Conservation (phyloP, 2,888 invertebrate species). For the Trichopria drosophilae region DNA sequence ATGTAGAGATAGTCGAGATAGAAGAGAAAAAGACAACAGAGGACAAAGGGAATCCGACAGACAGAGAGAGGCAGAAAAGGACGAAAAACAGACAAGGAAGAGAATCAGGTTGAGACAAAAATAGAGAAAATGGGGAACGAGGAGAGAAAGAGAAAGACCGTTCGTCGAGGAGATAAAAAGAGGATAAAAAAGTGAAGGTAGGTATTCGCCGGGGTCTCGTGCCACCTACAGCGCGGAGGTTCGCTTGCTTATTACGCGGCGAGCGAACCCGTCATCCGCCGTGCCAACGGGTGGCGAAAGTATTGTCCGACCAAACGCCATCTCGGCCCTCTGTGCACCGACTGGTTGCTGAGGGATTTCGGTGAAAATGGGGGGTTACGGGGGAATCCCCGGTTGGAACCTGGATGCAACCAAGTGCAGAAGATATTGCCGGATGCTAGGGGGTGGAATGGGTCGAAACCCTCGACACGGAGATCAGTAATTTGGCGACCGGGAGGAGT, state of each 20-base stretch:
- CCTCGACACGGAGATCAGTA: conserved; percentile 28
- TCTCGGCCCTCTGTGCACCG: too few relatives aligned
- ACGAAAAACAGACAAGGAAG: conserved; percentile 11
- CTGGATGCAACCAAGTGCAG: too few relatives aligned
- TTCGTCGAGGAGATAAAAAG: conserved; percentile 24
- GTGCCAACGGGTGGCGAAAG: conserved; percentile 26
- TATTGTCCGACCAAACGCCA: too few relatives aligned
- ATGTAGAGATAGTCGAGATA: conserved; percentile 4
- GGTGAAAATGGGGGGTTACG: too few relatives aligned
- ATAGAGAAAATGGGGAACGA: conserved; percentile 12
- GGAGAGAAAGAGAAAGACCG: conserved; percentile 17
- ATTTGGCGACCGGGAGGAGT: conserved; percentile 23
- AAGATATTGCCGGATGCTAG: not conserved
- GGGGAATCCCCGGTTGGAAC: too few relatives aligned
- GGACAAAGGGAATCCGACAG: conserved; percentile 22
- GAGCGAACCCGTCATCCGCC: conserved; percentile 35
- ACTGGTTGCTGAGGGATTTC: too few relatives aligned
- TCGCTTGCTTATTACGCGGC: conserved; percentile 43
- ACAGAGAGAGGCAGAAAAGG: conserved; percentile 17
- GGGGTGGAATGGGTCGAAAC: conserved; percentile 5
- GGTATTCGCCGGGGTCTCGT: conserved; percentile 37
- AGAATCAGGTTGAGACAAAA: too few relatives aligned
- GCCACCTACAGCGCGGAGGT: conserved; percentile 37
- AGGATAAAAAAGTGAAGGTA: conserved; percentile 13
- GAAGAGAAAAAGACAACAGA: conserved; percentile 30